Evolutionary conservation across 2,888 invertebrate species (phyloP).

Genomic region (Drosophila seclusa): DNA sequence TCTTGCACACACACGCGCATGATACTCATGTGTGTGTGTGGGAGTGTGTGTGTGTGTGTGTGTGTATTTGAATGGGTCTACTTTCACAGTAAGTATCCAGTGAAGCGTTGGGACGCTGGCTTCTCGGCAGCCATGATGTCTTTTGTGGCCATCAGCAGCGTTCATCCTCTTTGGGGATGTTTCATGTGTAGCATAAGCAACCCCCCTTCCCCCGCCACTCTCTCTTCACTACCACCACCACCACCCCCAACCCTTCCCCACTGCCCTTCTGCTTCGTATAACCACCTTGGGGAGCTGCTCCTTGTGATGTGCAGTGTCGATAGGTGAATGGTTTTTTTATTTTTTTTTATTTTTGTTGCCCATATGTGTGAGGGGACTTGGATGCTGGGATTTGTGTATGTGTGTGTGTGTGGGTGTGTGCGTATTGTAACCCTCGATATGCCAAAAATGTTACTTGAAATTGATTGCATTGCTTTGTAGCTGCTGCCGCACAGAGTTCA

Average conservation of each 20-base stretch:
- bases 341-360: slow-evolving; percentile 12
- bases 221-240: background rate
- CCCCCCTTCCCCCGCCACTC: background rate
- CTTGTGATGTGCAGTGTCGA: slow-evolving; percentile 74
- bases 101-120: slow-evolving; percentile 74
- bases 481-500: slow-evolving; percentile 55
- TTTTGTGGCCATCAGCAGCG: slow-evolving; percentile 80
- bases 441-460: slow-evolving; percentile 79
- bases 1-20: slow-evolving; percentile 44
- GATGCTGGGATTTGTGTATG: slow-evolving; percentile 3
- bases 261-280: background rate
- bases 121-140: slow-evolving; percentile 82
- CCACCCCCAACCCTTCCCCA: background rate
- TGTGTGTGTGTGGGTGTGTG: background rate
- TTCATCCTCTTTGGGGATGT: slow-evolving; percentile 72
- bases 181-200: slow-evolving; percentile 32
- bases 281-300: slow-evolving; percentile 46
- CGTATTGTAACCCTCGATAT: slow-evolving; percentile 66
- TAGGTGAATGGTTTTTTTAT: slow-evolving; percentile 58
- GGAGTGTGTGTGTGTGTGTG: slow-evolving; percentile 31
- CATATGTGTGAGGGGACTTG: slow-evolving; percentile 37
- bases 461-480: slow-evolving; percentile 81
- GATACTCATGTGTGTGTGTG: slow-evolving; percentile 27
- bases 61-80: slow-evolving; percentile 66
- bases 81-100: slow-evolving; percentile 67